Evolutionary conservation across 92 coral and sea anemone species (phyloP).

Genomic region (Bergia sp.): DNA sequence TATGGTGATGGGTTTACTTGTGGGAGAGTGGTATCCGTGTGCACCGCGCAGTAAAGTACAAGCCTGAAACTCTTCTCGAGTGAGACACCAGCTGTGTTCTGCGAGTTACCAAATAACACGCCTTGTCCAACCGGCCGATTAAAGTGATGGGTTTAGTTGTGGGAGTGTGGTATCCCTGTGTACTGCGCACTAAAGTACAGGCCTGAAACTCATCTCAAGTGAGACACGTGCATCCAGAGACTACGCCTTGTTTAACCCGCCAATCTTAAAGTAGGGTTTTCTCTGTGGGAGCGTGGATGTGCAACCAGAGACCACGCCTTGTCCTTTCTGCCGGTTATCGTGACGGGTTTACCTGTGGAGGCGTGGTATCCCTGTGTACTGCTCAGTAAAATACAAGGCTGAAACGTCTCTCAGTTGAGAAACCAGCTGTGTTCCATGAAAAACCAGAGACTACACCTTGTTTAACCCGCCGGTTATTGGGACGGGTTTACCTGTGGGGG

Average conservation of each 20-base stretch:
- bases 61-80: slow-evolving; percentile 54
- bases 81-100: slow-evolving; percentile 80
- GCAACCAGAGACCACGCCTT: slow-evolving; percentile 58
- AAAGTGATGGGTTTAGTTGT: neutral
- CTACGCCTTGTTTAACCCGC: too few relatives aligned
- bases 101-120: slow-evolving; percentile 55
- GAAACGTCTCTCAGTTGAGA: neutral
- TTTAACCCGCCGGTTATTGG: neutral
- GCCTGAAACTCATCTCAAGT: too few relatives aligned
- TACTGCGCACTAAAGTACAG: too few relatives aligned
- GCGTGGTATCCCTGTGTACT: neutral
- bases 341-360: slow-evolving; percentile 76
- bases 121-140: neutral
- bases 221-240: too few relatives aligned
- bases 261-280: too few relatives aligned
- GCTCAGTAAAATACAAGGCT: too few relatives aligned
- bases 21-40: neutral
- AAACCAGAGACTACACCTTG: neutral
- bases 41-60: neutral
- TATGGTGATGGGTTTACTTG: slow-evolving; percentile 35
- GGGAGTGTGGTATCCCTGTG: neutral
- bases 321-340: slow-evolving; percentile 70
- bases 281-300: too few relatives aligned
- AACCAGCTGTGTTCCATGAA: neutral
- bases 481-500: neutral